phyloP scores from a whole-genome alignment of 2,113 vertebrate genomes.

The Cinclus cinclus region DNA sequence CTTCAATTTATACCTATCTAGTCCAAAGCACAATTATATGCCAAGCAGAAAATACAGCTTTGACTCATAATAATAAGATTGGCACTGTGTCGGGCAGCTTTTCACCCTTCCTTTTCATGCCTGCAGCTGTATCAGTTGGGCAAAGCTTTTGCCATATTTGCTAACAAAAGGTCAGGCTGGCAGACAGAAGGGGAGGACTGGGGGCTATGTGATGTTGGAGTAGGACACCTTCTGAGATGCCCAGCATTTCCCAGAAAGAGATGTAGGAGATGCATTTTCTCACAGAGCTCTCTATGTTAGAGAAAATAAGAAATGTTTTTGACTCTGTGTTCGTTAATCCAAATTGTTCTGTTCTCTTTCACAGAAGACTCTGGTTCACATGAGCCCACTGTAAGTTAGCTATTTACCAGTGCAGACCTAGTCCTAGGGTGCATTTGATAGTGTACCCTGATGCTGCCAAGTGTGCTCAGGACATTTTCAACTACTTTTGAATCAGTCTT shows the following conservation, averaged over 20 bases:
- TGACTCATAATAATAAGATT: constrained; percentile 58
- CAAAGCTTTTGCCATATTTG: background rate
- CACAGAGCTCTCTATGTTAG: background rate
- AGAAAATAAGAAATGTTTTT: background rate
- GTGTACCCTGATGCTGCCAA: background rate
- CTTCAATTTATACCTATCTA: constrained; percentile 55
- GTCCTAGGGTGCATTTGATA: background rate
- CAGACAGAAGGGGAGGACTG: background rate
- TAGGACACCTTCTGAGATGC: background rate
- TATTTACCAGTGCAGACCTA: background rate
- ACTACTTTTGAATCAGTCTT: background rate
- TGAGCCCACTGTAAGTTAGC: background rate
- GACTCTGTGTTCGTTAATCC: background rate
- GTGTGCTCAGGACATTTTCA: background rate
- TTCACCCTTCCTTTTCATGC: constrained; percentile 19
- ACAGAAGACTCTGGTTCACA: background rate
- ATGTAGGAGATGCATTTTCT: background rate
- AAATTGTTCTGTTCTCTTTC: background rate
- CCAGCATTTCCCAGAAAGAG: background rate
- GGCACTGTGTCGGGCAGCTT: constrained; percentile 37
- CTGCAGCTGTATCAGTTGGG: background rate
- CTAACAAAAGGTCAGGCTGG: background rate
- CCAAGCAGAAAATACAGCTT: constrained; percentile 20
- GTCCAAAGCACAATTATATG: constrained; percentile 43
- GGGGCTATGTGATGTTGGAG: background rate